Conservation (phyloP, 2,888 invertebrate genomes). For the Hypolimnas misippus region DNA sequence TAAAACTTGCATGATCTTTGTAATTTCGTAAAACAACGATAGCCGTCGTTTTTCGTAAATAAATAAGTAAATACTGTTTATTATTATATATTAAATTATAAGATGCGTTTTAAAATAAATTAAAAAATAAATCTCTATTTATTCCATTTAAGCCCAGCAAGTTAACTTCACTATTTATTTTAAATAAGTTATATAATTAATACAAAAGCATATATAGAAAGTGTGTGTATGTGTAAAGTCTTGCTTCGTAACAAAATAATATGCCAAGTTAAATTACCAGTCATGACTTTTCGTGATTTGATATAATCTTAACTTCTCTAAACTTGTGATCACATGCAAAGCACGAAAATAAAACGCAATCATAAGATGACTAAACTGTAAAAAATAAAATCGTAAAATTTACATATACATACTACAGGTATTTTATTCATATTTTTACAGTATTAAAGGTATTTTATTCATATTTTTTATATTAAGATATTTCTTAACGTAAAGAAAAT, state of each 20-base stretch:
- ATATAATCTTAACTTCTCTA: conserved; percentile 31
- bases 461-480: no score
- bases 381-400: not conserved
- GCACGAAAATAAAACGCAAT: not conserved
- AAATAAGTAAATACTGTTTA: no score
- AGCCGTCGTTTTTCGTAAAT: conserved; percentile 60
- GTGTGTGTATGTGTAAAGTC: no score
- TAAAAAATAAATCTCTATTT: no score
- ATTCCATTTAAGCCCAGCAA: no score
- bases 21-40: conserved; percentile 74
- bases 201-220: no score
- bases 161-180: no score
- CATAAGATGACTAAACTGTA: not conserved
- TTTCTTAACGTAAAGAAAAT: no score
- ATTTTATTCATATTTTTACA: no score
- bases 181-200: not conserved
- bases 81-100: no score
- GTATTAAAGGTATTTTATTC: no score
- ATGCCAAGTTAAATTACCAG: conserved; percentile 35
- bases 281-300: conserved; percentile 42
- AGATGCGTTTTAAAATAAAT: no score
- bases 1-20: conserved; percentile 70
- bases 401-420: not conserved
- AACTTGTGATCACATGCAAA: conserved; percentile 29
- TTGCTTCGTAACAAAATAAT: conserved; percentile 14